Evolutionary conservation across 2,888 invertebrate species (phyloP).

Genomic region (Rotaria socialis): DNA sequence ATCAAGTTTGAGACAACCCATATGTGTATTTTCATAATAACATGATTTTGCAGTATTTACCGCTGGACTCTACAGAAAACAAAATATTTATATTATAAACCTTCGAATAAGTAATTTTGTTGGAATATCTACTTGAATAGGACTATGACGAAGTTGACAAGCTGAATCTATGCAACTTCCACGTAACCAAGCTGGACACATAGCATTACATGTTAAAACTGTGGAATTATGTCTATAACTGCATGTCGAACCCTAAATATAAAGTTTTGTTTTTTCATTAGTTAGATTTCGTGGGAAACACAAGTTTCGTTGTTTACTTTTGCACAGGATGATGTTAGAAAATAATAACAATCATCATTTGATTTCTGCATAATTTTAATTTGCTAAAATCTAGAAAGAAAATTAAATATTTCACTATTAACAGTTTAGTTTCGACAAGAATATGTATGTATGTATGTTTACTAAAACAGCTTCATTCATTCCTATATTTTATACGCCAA

Average conservation of each 20-base stretch:
- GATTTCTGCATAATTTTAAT: background rate
- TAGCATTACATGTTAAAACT: background rate
- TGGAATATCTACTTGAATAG: background rate
- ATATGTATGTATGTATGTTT: background rate
- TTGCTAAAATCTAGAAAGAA: background rate
- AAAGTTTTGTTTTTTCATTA: background rate
- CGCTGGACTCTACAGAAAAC: background rate
- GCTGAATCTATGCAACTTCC: background rate
- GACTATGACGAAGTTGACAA: background rate
- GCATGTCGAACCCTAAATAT: background rate
- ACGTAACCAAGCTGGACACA: constrained; percentile 4
- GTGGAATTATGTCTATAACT: background rate
- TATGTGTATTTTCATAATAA: constrained; percentile 5
- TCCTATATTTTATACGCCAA: background rate
- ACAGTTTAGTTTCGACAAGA: too few species aligned
- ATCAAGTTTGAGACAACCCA: background rate
- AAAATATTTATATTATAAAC: background rate
- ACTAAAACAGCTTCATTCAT: background rate
- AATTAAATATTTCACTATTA: background rate
- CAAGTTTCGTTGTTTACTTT: background rate
- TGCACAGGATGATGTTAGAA: background rate
- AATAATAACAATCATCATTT: constrained; percentile 1
- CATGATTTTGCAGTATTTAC: background rate
- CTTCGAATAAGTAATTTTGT: background rate
- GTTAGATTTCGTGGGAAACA: background rate